Conservation (phyloP, 1,140 invertebrate genomes). For the Pseudoatta argentina region DNA sequence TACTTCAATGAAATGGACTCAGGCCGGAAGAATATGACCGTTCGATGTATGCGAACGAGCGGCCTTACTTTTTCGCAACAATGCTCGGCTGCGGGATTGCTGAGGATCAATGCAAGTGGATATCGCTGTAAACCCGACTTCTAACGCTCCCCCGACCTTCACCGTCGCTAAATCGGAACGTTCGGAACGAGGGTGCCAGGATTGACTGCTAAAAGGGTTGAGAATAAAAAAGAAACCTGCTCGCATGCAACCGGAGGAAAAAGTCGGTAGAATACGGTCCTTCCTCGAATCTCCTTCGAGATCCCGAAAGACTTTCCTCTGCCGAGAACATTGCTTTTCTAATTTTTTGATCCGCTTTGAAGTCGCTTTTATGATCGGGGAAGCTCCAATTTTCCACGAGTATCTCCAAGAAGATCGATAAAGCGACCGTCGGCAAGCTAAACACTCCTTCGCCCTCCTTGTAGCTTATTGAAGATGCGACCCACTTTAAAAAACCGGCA, state of each 20-base stretch:
- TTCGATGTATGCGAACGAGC: conserved; percentile 9
- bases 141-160: background rate
- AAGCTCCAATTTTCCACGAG: conserved; percentile 47
- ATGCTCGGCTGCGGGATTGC: conserved; percentile 63
- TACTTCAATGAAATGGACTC: conserved; percentile 41
- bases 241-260: conserved; percentile 16
- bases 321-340: conserved; percentile 59
- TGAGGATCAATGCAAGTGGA: conserved; percentile 74
- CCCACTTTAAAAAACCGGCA: conserved; percentile 8
- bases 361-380: conserved; percentile 34
- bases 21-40: conserved; percentile 63
- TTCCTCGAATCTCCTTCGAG: conserved; percentile 50
- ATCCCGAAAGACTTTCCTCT: conserved; percentile 16
- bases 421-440: conserved; percentile 7
- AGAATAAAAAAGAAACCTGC: conserved; percentile 70
- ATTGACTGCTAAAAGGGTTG: conserved; percentile 76
- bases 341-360: conserved; percentile 57
- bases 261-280: conserved; percentile 50
- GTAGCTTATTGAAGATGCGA: conserved; percentile 31
- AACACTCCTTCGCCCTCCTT: conserved; percentile 5
- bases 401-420: conserved; percentile 42
- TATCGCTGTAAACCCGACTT: conserved; percentile 70
- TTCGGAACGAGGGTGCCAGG: conserved; percentile 53
- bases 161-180: conserved; percentile 65
- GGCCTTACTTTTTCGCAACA: conserved; percentile 52